Conservation (phyloP, 2,797 vertebrate species). For the Monodelphis domestica region DNA sequence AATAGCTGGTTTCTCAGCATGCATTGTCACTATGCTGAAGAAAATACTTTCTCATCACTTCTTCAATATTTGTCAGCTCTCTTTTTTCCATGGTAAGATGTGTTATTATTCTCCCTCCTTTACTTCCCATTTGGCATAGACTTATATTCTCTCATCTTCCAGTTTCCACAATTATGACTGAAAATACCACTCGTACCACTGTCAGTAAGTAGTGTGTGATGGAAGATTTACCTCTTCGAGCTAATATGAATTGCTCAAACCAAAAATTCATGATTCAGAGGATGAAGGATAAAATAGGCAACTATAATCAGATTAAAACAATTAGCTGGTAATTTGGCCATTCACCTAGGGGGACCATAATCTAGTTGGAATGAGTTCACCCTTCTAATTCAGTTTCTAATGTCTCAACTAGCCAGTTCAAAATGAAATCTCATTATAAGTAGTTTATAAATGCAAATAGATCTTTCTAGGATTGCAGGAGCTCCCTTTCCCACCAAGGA, state of each 20-base stretch:
- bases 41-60: conserved; percentile 62
- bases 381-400: conserved; percentile 37
- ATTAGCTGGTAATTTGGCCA: neutral
- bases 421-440: conserved; percentile 25
- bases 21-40: conserved; percentile 60
- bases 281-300: neutral
- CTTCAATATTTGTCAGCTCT: conserved; percentile 33
- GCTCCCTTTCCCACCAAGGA: neutral
- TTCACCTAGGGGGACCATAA: neutral
- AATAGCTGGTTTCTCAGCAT: conserved; percentile 78
- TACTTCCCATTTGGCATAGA: neutral
- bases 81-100: neutral
- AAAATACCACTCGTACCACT: neutral
- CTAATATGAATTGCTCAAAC: neutral
- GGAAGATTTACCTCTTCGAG: neutral
- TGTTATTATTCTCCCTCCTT: neutral
- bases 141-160: neutral
- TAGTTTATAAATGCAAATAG: neutral
- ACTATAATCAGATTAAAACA: conserved; percentile 27
- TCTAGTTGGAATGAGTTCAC: conserved; percentile 29
- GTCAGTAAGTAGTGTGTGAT: neutral
- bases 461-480: neutral
- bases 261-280: neutral
- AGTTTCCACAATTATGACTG: neutral
- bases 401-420: conserved; percentile 32